phyloP scores from a whole-genome alignment of 1,140 invertebrate species.

The Brachionus paranguensis region DNA sequence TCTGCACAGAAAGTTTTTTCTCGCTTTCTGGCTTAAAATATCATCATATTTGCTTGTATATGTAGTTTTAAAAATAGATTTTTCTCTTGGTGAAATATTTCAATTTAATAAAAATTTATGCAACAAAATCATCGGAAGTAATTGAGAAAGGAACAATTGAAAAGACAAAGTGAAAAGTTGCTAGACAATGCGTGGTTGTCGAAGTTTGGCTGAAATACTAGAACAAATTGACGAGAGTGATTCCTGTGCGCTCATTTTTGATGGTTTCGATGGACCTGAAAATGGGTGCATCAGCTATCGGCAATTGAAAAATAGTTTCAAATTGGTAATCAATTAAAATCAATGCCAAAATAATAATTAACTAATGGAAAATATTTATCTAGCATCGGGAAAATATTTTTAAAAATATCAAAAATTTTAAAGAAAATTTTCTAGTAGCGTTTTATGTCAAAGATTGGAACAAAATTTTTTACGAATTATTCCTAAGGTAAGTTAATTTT shows the following conservation, averaged over 20 bases:
- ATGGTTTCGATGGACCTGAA: background rate
- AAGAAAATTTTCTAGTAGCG: background rate
- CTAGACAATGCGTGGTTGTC: background rate
- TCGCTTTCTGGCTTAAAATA: background rate
- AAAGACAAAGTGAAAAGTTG: background rate
- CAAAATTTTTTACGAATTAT: background rate
- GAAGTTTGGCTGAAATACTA: background rate
- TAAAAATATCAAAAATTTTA: background rate
- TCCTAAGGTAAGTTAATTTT: constrained; percentile 7
- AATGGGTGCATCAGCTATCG: background rate
- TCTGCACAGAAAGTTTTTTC: background rate
- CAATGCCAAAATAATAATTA: background rate
- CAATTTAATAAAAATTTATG: background rate
- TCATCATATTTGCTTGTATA: background rate
- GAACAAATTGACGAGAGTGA: background rate
- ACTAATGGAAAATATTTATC: background rate
- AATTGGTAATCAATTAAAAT: background rate
- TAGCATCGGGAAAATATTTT: background rate
- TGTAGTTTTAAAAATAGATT: background rate
- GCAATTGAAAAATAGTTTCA: background rate
- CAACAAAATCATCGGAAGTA: background rate
- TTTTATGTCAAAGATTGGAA: constrained; percentile 7
- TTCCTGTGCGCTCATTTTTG: background rate
- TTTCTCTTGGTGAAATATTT: background rate
- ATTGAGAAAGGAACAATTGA: background rate